phyloP scores from a whole-genome alignment of 2,888 invertebrate species.

The Anorthoa munda region DNA sequence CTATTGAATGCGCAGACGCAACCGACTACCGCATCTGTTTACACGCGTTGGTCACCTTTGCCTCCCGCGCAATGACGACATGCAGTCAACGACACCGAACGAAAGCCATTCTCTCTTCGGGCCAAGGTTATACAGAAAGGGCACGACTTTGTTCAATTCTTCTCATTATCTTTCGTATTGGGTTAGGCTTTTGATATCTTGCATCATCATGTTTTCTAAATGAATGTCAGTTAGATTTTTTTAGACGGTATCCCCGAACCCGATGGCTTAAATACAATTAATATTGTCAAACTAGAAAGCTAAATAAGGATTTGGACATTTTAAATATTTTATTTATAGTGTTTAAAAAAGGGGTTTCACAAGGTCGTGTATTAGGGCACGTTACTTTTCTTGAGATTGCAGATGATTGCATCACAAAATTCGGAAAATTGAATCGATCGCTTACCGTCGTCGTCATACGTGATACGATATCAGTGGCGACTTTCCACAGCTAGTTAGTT shows the following conservation, averaged over 20 bases:
- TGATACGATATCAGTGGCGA: not conserved
- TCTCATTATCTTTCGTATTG: constrained; percentile 31
- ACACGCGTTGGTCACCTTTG: constrained; percentile 28
- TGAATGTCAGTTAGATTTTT: not conserved
- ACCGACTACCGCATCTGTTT: constrained; percentile 53
- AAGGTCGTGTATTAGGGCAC: constrained; percentile 30
- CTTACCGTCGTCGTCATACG: not conserved
- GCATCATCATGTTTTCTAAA: not conserved
- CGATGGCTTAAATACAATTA: not conserved
- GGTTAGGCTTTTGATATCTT: constrained; percentile 25
- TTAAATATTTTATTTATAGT: not conserved
- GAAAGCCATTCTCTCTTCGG: constrained; percentile 73
- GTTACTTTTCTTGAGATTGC: constrained; percentile 5
- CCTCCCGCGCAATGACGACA: constrained; percentile 29
- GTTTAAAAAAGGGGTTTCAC: not conserved
- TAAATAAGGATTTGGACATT: not conserved
- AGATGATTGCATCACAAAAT: constrained; percentile 26
- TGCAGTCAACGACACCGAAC: constrained; percentile 64
- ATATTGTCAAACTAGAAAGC: not conserved
- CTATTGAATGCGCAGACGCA: constrained; percentile 44
- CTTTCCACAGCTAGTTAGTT: not conserved
- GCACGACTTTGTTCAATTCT: constrained; percentile 40
- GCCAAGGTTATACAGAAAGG: constrained; percentile 77
- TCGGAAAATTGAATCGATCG: not conserved
- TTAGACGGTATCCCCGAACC: not conserved